A percentile compares a stretch with the other conserved stretches of the same genome.
Conservation (phyloP, 64 coral and sea anemone genomes). For the Anthopleura sola region DNA sequence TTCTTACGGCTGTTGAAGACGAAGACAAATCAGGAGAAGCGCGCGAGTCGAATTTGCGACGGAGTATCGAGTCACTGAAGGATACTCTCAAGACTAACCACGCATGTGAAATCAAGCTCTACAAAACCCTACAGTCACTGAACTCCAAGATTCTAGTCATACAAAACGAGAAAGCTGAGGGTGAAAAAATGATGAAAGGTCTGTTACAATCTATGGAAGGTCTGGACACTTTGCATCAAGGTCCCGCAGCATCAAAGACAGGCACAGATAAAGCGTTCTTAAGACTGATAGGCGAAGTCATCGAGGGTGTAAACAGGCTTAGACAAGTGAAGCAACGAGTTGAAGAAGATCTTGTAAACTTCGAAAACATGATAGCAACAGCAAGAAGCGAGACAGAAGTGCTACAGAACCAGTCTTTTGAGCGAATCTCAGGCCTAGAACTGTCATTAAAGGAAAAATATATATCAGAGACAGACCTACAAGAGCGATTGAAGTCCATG, state of each 20-base stretch:
- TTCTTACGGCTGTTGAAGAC: neutral
- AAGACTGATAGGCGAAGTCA: neutral
- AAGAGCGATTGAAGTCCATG: neutral
- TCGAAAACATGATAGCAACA: neutral
- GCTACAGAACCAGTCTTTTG: neutral
- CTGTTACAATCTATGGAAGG: neutral
- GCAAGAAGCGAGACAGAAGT: neutral
- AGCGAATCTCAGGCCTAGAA: neutral
- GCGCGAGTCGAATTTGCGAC: neutral
- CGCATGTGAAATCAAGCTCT: neutral
- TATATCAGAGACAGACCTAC: neutral
- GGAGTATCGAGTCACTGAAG: neutral
- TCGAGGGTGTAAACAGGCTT: neutral
- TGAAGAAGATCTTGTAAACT: neutral
- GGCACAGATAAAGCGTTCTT: neutral
- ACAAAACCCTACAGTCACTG: neutral
- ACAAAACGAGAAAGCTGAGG: conserved; percentile 1
- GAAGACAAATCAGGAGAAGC: neutral
- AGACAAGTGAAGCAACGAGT: neutral
- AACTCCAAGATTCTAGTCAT: neutral
- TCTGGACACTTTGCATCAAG: neutral
- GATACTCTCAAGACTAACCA: neutral
- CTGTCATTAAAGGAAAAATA: neutral
- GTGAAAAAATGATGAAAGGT: neutral
- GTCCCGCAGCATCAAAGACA: neutral